phyloP scores from a whole-genome alignment of 1,140 invertebrate genomes.

The Papilio aristodemus region DNA sequence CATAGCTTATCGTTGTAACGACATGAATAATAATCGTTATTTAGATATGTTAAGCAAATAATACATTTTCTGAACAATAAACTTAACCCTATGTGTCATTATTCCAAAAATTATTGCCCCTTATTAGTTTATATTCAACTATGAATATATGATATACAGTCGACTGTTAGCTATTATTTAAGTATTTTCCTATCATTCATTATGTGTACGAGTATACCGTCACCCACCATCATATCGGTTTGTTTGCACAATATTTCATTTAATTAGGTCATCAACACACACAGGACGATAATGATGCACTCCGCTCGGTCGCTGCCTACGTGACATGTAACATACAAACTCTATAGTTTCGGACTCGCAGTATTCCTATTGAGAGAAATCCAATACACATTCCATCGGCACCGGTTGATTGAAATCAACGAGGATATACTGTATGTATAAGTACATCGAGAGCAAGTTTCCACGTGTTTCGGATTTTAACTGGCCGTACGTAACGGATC shows the following conservation, averaged over 20 bases:
- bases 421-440: neutral
- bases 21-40: slow-evolving; percentile 20
- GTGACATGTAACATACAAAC: slow-evolving; percentile 5
- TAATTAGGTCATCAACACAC: slow-evolving; percentile 7
- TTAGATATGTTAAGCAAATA: slow-evolving; percentile 13
- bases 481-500: neutral
- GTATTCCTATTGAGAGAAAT: neutral
- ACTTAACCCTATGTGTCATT: neutral
- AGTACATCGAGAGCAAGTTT: neutral
- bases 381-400: slow-evolving; percentile 4
- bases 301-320: neutral
- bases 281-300: neutral
- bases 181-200: neutral
- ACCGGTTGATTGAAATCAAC: slow-evolving; percentile 9
- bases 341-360: neutral
- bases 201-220: neutral
- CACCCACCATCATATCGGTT: neutral
- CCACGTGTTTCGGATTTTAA: slow-evolving; percentile 10
- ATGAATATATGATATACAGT: neutral
- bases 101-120: neutral
- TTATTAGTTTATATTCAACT: neutral
- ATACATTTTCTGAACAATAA: neutral
- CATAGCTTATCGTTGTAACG: slow-evolving; percentile 11
- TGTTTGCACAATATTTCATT: slow-evolving; percentile 6
- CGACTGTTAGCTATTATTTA: no score